Percentiles rank a stretch among this genome's conserved stretches.
These are phyloP conservation scores for Tenthredo distinguenda DNA, from an alignment of 2,888 invertebrate genomes.

Conservation along the genomic window DNA sequence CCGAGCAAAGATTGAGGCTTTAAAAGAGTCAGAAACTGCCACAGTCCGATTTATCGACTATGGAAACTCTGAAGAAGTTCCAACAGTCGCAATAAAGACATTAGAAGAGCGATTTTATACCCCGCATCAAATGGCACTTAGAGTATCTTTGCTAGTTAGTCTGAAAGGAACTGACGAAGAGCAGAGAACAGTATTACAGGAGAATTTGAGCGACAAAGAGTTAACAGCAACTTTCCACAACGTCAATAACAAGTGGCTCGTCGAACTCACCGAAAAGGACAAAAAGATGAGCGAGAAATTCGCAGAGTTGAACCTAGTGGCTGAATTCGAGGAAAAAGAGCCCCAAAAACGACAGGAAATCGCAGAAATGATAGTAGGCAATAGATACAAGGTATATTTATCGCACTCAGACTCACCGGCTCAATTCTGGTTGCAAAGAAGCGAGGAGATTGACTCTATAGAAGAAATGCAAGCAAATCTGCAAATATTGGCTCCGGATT, in stretches of 20 bases:
- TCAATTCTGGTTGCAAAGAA: slow-evolving; percentile 87
- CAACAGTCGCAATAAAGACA: slow-evolving; percentile 76
- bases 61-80: slow-evolving; percentile 84
- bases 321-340: slow-evolving; percentile 63
- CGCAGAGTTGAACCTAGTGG: slow-evolving; percentile 67
- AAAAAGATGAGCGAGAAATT: slow-evolving; percentile 80
- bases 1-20: slow-evolving; percentile 81
- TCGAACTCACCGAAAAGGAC: slow-evolving; percentile 79
- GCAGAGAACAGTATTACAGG: slow-evolving; percentile 74
- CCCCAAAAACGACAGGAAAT: slow-evolving; percentile 70
- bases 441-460: slow-evolving; percentile 81
- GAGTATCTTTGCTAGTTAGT: slow-evolving; percentile 68
- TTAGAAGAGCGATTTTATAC: slow-evolving; percentile 71
- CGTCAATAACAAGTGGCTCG: slow-evolving; percentile 81
- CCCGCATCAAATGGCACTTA: slow-evolving; percentile 71
- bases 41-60: slow-evolving; percentile 85
- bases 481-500: slow-evolving; percentile 80
- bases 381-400: slow-evolving; percentile 79
- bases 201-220: slow-evolving; percentile 77
- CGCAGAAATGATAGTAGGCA: slow-evolving; percentile 62
- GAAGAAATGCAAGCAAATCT: slow-evolving; percentile 83
- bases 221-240: slow-evolving; percentile 80
- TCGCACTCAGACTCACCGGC: slow-evolving; percentile 88
- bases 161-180: slow-evolving; percentile 76
- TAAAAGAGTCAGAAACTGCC: slow-evolving; percentile 77